phyloP scores from a whole-genome alignment of 92 coral and sea anemone genomes.

The Micromussa lordhowensis region DNA sequence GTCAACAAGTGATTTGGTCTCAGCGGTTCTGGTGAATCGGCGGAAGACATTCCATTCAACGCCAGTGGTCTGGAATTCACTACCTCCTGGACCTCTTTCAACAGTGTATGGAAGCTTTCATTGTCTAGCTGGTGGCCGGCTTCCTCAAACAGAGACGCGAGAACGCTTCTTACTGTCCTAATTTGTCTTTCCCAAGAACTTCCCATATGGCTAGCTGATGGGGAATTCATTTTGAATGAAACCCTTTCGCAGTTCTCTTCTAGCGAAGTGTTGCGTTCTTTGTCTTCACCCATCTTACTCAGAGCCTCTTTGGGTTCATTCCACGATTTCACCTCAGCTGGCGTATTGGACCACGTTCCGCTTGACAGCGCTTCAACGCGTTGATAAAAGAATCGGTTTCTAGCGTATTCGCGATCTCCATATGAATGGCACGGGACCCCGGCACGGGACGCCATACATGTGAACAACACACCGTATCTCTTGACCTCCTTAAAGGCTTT shows the following conservation, averaged over 20 bases:
- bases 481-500: slow-evolving; percentile 44
- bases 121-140: slow-evolving; percentile 39
- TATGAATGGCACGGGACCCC: slow-evolving; percentile 55
- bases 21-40: slow-evolving; percentile 23
- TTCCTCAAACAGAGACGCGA: slow-evolving; percentile 20
- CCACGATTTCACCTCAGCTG: slow-evolving; percentile 40
- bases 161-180: slow-evolving; percentile 29
- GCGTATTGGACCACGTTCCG: too few species aligned
- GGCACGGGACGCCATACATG: slow-evolving; percentile 45
- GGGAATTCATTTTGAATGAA: slow-evolving; percentile 15
- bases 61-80: slow-evolving; percentile 54
- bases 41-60: slow-evolving; percentile 23
- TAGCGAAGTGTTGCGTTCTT: slow-evolving; percentile 9
- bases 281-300: slow-evolving; percentile 41
- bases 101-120: slow-evolving; percentile 36
- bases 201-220: slow-evolving; percentile 45
- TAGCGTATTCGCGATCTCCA: too few species aligned
- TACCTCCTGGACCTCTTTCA: background rate
- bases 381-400: too few species aligned
- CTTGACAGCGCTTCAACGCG: too few species aligned
- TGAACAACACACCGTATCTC: slow-evolving; percentile 54
- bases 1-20: slow-evolving; percentile 42
- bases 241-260: too few species aligned
- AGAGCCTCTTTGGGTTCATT: slow-evolving; percentile 36
- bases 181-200: slow-evolving; percentile 48